Conservation (phyloP, 2,888 invertebrate species). For the Aphidius colemani region DNA sequence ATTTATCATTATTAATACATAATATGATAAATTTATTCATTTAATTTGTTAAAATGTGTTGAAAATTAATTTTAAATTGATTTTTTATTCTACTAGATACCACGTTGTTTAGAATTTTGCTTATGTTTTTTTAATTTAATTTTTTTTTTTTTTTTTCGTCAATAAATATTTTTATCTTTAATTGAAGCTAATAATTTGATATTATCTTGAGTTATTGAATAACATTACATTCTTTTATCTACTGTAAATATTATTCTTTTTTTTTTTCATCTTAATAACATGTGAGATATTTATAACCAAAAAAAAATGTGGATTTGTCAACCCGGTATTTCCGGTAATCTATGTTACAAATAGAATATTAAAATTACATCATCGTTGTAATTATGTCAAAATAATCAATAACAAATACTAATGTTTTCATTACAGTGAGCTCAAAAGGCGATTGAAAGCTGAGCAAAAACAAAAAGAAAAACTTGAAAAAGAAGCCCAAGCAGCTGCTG, state of each 20-base stretch:
- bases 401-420: conserved; percentile 33
- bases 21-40: not conserved
- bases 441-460: conserved; percentile 90
- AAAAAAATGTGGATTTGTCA: conserved; percentile 33
- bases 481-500: conserved; percentile 62
- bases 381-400: conserved; percentile 4
- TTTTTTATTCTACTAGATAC: conserved; percentile 1
- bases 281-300: conserved; percentile 45
- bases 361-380: not conserved
- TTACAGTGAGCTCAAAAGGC: conserved; percentile 88
- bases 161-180: not conserved
- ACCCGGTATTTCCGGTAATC: conserved; percentile 32
- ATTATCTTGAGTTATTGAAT: too few species aligned
- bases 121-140: conserved; percentile 21
- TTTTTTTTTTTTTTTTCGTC: not conserved
- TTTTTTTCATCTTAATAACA: conserved; percentile 20
- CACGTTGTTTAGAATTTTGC: conserved; percentile 31
- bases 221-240: too few species aligned
- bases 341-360: conserved; percentile 14
- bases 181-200: too few species aligned
- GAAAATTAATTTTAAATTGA: too few species aligned
- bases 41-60: too few species aligned
- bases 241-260: too few species aligned
- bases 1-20: not conserved
- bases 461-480: conserved; percentile 88